Base-by-base conservation (phyloP, 2,888 invertebrate species). In the Geotrupes spiniger region DNA sequence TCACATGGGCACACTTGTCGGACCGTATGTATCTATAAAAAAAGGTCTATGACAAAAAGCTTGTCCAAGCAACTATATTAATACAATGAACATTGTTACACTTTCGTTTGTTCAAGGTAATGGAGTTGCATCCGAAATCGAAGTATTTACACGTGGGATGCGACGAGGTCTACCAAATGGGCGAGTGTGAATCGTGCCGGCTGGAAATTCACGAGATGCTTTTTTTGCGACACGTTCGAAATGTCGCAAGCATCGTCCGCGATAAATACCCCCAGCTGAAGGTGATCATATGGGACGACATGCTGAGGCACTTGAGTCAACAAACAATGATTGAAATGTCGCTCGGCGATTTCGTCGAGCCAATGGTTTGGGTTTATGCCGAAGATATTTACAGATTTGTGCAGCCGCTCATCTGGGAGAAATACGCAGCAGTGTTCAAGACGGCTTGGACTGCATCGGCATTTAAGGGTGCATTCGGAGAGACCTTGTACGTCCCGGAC, bases 301-400 rank as follows among this genome's bases (percentile, higher is more conserved):
- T 89, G 87, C 69, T 89, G 45, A 71, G 88, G 1, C 81, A 82
- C 58, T 75, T 85, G 56, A 75, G 81, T 1, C 70, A 79, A 36
- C 77, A 79, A 51, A 76, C 77, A 51, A 73, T 85, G 71, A 74
- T 81, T 46, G 79, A 81, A 51, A 79, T 78, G 17, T 78, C 80
- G 31, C 74, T 89, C 10, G 84, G 84, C 1, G 73, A 76, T 25
- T 72, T 85, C 28, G 86, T 89, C 0, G 87, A 89, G 62, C 86
- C 87, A 1, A 87, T 89, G 87, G 81, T 89, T 16, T 89, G 89
- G 89, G 85, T 87, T 2, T 89, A 89, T 63, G 83, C 84, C 6
- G 84, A 82, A 62, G 85, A 85, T 57, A 80, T 85, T 42, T 84
- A 84, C 63, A 54, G 65, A 36, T 77, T 68, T 66, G 78, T 66